Evolutionary conservation across 2,888 invertebrate genomes (phyloP), one percentile per base, ranked within the genome.

Genomic region (Caenorhabditis afra): DNA sequence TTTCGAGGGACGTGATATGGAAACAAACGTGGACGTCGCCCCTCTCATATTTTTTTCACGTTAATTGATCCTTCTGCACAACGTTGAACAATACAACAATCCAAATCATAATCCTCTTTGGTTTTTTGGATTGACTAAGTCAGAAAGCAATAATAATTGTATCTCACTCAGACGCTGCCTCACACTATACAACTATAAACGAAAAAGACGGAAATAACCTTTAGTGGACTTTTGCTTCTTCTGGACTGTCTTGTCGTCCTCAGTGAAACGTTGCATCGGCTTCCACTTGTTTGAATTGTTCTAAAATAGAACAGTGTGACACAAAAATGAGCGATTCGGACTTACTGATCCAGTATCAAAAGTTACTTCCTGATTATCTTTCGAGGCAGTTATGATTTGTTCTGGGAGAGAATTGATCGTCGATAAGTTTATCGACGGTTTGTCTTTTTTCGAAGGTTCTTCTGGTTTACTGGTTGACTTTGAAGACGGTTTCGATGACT

Each of bases 241-340:
- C 7, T 41, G 41, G 3, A 20, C 12, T 0, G 57, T 12, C 10
- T 62, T 62, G 8, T 67, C 62, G 7, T 75, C 67, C 12, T 29
- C 55, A 4, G 68, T 49, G 14, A 70, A 68, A 20, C 76, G 14
- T 16, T 76, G 76, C 62, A 68, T 68, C 11, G 68, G 76, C 16
- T 66, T 67, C 75, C 75, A 75, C 22, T 75, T 67, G 35, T 75
- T 75, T 5, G 61, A 29, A 20, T 66, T 74, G 12, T 66, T 65
- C 74, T 74, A 47, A 18, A 59, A n/a, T n/a, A n/a, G n/a, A n/a
- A n/a, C n/a, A n/a, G n/a, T n/a, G n/a, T n/a, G n/a, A n/a, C n/a
- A n/a, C n/a, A 44, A 47, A 50, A 23, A 29, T 50, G 3, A 18
- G 3, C 14, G 22, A 14, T 50, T n/a, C n/a, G n/a, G n/a, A 20